phyloP scores from a whole-genome alignment of 2,888 invertebrate species.

The Mesochorus sp. region DNA sequence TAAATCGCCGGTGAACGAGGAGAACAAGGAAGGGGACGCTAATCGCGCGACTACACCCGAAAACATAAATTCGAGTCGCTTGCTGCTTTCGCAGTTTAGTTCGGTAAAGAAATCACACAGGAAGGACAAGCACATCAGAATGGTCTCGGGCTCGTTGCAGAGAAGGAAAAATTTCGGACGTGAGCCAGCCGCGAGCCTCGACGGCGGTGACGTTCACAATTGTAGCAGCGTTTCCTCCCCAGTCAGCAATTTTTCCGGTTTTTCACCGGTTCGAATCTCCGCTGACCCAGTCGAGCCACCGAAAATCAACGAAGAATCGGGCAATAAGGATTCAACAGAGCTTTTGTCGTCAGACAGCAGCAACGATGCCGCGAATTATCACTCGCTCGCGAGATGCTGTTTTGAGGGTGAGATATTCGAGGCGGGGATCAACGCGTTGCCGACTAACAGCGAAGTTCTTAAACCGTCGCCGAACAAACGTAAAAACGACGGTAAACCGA shows the following conservation, averaged over 20 bases:
- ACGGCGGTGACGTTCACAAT: slow-evolving; percentile 37
- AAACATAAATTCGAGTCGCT: slow-evolving; percentile 75
- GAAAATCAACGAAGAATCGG: background rate
- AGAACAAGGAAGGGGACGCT: background rate
- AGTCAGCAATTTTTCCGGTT: slow-evolving; percentile 7
- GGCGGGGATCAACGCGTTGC: slow-evolving; percentile 21
- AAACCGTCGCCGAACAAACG: slow-evolving; percentile 61
- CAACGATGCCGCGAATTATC: slow-evolving; percentile 32
- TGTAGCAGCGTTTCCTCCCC: slow-evolving; percentile 29
- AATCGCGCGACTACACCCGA: slow-evolving; percentile 75
- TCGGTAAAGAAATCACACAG: slow-evolving; percentile 77
- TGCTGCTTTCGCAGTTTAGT: slow-evolving; percentile 73
- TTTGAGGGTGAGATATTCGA: slow-evolving; percentile 15
- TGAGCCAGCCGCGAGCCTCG: too few species aligned
- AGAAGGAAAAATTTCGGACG: slow-evolving; percentile 63
- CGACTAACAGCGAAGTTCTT: background rate
- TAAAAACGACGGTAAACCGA: too few species aligned
- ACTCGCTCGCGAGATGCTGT: slow-evolving; percentile 24
- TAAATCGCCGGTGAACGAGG: background rate
- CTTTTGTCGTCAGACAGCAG: slow-evolving; percentile 34
- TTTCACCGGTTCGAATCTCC: slow-evolving; percentile 15
- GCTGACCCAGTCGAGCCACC: background rate
- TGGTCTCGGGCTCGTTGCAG: slow-evolving; percentile 45
- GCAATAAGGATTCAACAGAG: slow-evolving; percentile 14
- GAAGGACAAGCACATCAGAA: slow-evolving; percentile 74